Conservation (phyloP, 2,113 vertebrate genomes). For the Coturnix japonica region DNA sequence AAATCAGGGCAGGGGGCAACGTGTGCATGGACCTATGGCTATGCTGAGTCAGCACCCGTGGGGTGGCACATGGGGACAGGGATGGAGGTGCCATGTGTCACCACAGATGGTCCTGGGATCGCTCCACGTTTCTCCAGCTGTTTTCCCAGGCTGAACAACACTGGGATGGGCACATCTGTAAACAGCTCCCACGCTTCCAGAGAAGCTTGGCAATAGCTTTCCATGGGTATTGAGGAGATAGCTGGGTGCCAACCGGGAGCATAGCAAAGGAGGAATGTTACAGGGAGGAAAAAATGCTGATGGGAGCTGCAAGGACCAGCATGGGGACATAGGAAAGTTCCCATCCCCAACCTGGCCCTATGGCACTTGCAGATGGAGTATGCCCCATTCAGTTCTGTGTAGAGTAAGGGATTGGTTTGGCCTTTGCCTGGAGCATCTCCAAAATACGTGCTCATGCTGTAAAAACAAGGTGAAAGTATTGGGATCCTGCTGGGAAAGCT, state of each 20-base stretch:
- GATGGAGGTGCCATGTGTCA: background rate
- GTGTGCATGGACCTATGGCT: accelerated
- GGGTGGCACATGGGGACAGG: background rate
- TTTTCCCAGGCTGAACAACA: background rate
- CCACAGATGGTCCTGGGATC: background rate
- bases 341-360: accelerated
- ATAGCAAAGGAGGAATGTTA: accelerated
- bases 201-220: background rate
- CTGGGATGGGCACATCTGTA: background rate
- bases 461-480: background rate
- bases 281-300: background rate
- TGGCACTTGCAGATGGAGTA: background rate
- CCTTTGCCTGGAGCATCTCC: background rate
- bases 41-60: background rate
- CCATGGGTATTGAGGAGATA: background rate
- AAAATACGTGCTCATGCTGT: background rate
- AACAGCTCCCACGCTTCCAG: background rate
- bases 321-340: background rate
- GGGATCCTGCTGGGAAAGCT: background rate
- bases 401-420: accelerated
- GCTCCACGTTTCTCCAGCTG: background rate
- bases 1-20: background rate
- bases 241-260: background rate
- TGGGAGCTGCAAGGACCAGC: background rate
- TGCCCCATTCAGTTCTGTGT: accelerated